phyloP scores from a whole-genome alignment of 2,113 vertebrate genomes.

The Phyllostomus hastatus region DNA sequence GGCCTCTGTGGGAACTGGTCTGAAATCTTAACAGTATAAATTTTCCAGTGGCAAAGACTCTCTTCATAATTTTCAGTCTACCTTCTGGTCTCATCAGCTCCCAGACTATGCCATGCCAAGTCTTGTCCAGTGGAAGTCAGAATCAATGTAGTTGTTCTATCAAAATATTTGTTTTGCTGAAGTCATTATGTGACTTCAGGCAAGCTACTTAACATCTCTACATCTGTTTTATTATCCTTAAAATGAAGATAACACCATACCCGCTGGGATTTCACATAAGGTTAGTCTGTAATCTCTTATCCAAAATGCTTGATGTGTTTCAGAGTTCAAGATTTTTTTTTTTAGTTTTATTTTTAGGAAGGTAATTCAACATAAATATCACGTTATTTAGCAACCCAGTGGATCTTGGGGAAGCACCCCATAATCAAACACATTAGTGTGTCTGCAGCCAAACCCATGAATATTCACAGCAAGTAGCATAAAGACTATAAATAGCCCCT shows the following conservation, averaged over 20 bases:
- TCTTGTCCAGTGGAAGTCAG: neutral
- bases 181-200: neutral
- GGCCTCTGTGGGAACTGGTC: neutral
- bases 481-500: slow-evolving; percentile 54
- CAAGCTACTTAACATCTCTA: neutral
- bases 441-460: slow-evolving; percentile 44
- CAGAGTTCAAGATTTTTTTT: neutral
- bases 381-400: neutral
- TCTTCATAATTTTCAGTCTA: neutral
- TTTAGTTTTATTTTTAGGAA: neutral
- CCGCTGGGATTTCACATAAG: neutral
- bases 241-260: neutral
- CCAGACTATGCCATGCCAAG: neutral
- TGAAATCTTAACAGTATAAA: neutral
- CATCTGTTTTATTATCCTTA: neutral
- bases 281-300: neutral
- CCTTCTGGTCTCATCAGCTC: neutral
- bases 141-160: neutral
- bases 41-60: neutral
- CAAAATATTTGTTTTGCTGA: neutral
- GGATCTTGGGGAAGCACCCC: neutral
- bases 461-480: slow-evolving; percentile 26
- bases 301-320: neutral
- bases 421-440: slow-evolving; percentile 44
- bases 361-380: neutral